A percentile compares a stretch with the other conserved stretches of the same genome.
Conservation (phyloP, 2,113 vertebrate species). For the Calyptommatus sinebrachiatus region DNA sequence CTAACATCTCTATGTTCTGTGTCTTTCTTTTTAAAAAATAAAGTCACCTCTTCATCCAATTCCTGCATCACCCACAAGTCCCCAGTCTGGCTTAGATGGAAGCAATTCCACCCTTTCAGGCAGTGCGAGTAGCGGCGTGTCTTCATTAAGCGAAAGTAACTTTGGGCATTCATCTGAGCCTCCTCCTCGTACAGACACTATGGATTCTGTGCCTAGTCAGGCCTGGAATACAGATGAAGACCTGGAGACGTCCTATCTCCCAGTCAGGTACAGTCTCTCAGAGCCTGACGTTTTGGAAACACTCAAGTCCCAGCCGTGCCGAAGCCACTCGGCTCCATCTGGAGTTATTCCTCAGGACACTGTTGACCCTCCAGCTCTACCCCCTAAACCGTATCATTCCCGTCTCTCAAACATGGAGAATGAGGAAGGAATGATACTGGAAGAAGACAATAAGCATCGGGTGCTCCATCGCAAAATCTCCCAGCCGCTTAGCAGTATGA, state of each 20-base stretch:
- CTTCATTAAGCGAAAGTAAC: slow-evolving; percentile 93
- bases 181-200: slow-evolving; percentile 84
- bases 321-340: slow-evolving; percentile 87
- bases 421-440: slow-evolving; percentile 81
- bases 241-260: slow-evolving; percentile 87
- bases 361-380: slow-evolving; percentile 79
- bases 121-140: slow-evolving; percentile 95
- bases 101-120: slow-evolving; percentile 94
- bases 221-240: slow-evolving; percentile 89
- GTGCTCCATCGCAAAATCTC: slow-evolving; percentile 83
- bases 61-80: slow-evolving; percentile 92
- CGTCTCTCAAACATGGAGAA: slow-evolving; percentile 76
- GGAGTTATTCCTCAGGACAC: slow-evolving; percentile 83
- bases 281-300: slow-evolving; percentile 89
- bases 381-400: slow-evolving; percentile 88
- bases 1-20: slow-evolving; percentile 50
- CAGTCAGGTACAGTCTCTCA: slow-evolving; percentile 89
- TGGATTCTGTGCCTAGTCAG: slow-evolving; percentile 91
- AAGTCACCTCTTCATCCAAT: slow-evolving; percentile 94
- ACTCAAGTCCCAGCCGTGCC: slow-evolving; percentile 88
- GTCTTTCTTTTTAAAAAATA: slow-evolving; percentile 31
- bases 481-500: slow-evolving; percentile 78
- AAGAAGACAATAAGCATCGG: slow-evolving; percentile 86
- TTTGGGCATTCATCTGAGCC: slow-evolving; percentile 82
- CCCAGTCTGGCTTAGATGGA: slow-evolving; percentile 90